These are phyloP conservation scores for Stenurella melanura DNA, from an alignment of 2,888 invertebrate species.

Conservation along the genomic window DNA sequence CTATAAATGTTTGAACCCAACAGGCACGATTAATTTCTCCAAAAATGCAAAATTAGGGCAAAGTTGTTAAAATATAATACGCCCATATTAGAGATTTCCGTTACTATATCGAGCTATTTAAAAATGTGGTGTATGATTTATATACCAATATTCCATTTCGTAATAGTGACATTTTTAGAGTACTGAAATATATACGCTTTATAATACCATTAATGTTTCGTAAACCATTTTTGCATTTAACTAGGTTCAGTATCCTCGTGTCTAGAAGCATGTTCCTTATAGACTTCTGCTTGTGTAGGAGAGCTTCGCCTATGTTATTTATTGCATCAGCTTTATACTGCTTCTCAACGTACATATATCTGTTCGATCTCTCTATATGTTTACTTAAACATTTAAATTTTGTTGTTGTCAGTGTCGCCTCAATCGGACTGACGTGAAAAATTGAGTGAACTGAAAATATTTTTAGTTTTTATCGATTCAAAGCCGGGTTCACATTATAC, in stretches of 20 bases:
- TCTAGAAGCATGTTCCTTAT: constrained; percentile 48
- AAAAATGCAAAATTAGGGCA: background rate
- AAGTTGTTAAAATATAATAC: background rate
- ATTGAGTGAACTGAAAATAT: background rate
- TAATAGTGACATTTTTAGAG: constrained; percentile 5
- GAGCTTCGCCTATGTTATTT: constrained; percentile 55
- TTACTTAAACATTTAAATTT: constrained; percentile 42
- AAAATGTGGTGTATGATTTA: constrained; percentile 11
- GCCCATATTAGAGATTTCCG: background rate
- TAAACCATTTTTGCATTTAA: constrained; percentile 48
- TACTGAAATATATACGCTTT: constrained; percentile 30
- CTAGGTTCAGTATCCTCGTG: constrained; percentile 52
- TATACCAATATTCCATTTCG: constrained; percentile 12
- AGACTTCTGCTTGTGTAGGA: constrained; percentile 54
- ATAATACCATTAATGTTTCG: constrained; percentile 42
- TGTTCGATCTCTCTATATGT: constrained; percentile 36
- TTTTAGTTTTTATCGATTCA: too few species aligned
- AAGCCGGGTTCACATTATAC: too few species aligned
- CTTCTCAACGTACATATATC: constrained; percentile 40
- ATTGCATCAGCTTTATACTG: constrained; percentile 45
- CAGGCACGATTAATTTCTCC: background rate
- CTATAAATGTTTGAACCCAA: background rate
- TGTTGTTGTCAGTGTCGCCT: constrained; percentile 18
- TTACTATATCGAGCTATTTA: background rate
- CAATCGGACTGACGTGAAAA: background rate